These are phyloP conservation scores for Alcis repandata DNA, from an alignment of 2,888 invertebrate genomes.

Conservation along the genomic window DNA sequence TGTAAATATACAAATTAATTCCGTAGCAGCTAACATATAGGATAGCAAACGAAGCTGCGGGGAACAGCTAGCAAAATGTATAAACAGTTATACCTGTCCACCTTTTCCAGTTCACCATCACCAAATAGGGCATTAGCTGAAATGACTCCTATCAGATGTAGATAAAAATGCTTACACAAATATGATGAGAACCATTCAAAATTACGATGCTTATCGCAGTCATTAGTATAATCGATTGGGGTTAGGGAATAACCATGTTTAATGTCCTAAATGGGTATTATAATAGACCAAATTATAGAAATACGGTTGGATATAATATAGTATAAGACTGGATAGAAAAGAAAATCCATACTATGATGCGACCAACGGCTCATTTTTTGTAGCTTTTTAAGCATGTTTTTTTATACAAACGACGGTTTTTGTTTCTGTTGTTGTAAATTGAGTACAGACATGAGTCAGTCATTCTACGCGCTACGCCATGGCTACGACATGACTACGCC, in stretches of 20 bases:
- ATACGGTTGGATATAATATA: too few species aligned
- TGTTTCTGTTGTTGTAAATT: too few species aligned
- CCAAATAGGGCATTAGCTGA: constrained; percentile 12
- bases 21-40: too few species aligned
- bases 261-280: neutral
- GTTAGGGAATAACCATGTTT: constrained; percentile 1
- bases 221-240: constrained; percentile 18
- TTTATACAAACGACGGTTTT: neutral
- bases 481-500: neutral
- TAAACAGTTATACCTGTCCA: neutral
- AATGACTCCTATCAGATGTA: constrained; percentile 24
- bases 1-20: too few species aligned
- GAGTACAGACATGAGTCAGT: neutral
- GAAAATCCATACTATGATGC: too few species aligned
- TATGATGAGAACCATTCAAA: constrained; percentile 23
- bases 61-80: too few species aligned
- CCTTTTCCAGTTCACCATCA: neutral
- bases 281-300: neutral
- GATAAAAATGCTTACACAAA: constrained; percentile 20
- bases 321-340: too few species aligned
- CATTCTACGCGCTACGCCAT: constrained; percentile 2
- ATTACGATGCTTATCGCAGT: constrained; percentile 24
- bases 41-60: too few species aligned
- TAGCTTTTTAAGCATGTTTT: too few species aligned
- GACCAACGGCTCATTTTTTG: too few species aligned